A percentile compares a stretch with the other conserved stretches of the same genome.
Evolutionary conservation across 2,113 vertebrate genomes (phyloP).

Genomic region (Burhinus bistriatus): DNA sequence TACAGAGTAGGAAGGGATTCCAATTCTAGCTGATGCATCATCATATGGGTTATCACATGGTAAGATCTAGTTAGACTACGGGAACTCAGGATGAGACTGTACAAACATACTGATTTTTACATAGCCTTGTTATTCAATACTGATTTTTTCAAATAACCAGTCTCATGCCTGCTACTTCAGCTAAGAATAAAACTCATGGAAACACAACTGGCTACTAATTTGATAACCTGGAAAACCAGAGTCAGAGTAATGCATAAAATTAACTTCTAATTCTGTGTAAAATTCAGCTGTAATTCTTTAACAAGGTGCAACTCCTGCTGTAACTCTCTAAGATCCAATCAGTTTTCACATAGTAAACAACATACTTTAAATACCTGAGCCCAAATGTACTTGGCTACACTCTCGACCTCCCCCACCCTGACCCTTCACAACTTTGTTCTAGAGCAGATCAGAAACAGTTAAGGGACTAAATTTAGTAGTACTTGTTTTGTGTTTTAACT

Average conservation of each 20-base stretch:
- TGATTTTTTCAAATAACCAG: background rate
- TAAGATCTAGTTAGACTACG: background rate
- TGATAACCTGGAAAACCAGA: background rate
- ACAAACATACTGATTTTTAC: background rate
- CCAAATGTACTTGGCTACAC: background rate
- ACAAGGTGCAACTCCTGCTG: background rate
- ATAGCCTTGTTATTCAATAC: background rate
- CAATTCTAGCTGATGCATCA: background rate
- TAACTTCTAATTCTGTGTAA: background rate
- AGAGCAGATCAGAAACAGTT: background rate
- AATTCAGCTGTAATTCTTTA: background rate
- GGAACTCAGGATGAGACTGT: background rate
- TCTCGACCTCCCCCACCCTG: accelerated
- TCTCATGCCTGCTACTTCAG: background rate
- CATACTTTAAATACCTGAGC: background rate
- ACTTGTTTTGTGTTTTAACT: background rate
- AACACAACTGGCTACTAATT: background rate
- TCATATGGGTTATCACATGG: background rate
- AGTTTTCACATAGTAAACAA: background rate
- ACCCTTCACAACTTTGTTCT: background rate
- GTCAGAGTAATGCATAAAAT: background rate
- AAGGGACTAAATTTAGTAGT: background rate
- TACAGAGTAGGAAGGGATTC: background rate
- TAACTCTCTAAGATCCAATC: background rate
- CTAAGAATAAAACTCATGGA: background rate